Base-by-base conservation (phyloP, 92 coral and sea anemone genomes). In the Plumapathes pennacea region DNA sequence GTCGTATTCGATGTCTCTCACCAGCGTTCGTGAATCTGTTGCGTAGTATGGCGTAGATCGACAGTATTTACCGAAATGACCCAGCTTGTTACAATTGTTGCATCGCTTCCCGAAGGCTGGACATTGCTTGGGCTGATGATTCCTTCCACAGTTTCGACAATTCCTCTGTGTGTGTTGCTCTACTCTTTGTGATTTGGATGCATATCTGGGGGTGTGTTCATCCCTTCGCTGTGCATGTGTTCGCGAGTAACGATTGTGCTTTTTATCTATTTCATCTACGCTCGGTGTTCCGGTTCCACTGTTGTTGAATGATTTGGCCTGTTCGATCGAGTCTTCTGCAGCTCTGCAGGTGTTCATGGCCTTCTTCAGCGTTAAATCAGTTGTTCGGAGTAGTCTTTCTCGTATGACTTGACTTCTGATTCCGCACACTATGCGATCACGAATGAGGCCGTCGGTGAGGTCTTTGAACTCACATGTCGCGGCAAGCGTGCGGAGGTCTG, bases 341-440 rank as follows among this genome's bases (percentile, higher is more conserved):
- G 77, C 83, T 38, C 76, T 55, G 54, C 76, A 76, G 22, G 59
- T 65, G 48, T 65, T 57, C 9, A 64, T 5, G 11, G 68, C 54
- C 28, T 76, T 54, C 48, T 76, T 44, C 25, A 48, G 61, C 5
- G 55, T 50, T 32, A 58, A 32, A 7, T 77, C 77, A 17, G 77
- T 22, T 26, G 55, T 67, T 32, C 76, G 76, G 17, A 76, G 62
- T 1, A 76, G 62, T 3, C 68, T 60, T 55, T 78, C 68, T 27
- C 71, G 26, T 22, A 76, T 22, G 2, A 40, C 21, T 60, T 58
- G 54, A 41, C 50, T 58, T 17, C 25, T 38, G 47, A 69, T 77
- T 25, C 84, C 78, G 47, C 78, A 27, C 10, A 77, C 71, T 14
- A 77, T 69, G 42, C 70, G 10, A 41, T 69, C 57, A 26, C 68